Conservation (phyloP, 2,113 vertebrate genomes). For the Cariama cristata region DNA sequence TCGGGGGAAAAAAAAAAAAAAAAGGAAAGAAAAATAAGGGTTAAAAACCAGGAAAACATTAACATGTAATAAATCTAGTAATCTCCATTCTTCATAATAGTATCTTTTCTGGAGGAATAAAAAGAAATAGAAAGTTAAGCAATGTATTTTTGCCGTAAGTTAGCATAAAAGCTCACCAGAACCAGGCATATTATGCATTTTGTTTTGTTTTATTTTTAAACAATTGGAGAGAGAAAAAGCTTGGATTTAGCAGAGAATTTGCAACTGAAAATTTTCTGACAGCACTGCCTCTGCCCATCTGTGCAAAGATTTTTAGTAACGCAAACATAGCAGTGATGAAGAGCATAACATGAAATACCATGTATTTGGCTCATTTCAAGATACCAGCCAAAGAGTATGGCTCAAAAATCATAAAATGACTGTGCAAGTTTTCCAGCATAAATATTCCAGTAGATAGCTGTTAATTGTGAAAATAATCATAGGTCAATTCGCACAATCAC, state of each 20-base stretch:
- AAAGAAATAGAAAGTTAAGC: neutral
- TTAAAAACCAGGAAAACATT: neutral
- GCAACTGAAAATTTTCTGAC: constrained; percentile 63
- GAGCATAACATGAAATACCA: constrained; percentile 40
- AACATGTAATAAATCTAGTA: neutral
- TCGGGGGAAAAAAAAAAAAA: accelerated
- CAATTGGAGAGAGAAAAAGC: constrained; percentile 50
- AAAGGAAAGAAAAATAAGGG: neutral
- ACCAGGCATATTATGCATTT: constrained; percentile 5
- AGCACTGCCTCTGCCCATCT: constrained; percentile 65
- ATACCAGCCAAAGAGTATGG: neutral
- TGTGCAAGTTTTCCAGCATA: constrained; percentile 10
- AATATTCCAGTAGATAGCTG: neutral
- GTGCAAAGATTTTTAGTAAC: constrained; percentile 58
- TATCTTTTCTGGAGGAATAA: neutral
- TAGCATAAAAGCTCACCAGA: neutral
- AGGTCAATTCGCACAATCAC: neutral
- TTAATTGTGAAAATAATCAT: neutral
- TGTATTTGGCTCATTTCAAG: constrained; percentile 10
- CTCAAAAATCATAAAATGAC: constrained; percentile 34
- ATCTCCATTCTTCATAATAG: neutral
- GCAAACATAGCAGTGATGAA: constrained; percentile 40
- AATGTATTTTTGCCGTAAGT: neutral
- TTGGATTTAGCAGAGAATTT: constrained; percentile 51
- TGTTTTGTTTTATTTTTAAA: constrained; percentile 68